These are phyloP conservation scores for Tenodera sinensis DNA, from an alignment of 2,888 invertebrate species.

Conservation along the genomic window DNA sequence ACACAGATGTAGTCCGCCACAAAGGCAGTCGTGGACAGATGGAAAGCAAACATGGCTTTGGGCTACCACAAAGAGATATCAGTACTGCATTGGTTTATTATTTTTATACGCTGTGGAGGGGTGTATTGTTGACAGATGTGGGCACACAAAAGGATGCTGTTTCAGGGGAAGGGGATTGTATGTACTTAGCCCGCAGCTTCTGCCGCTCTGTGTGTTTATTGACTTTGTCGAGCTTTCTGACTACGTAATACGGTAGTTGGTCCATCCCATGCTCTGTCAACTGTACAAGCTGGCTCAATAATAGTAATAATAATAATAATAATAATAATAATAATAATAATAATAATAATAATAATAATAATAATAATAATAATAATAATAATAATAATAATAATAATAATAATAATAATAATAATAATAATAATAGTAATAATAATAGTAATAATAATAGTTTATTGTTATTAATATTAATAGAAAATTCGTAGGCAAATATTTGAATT, in stretches of 20 bases:
- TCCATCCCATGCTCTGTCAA: not conserved
- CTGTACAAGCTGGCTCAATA: not conserved
- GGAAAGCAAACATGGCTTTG: not conserved
- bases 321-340: too few species aligned
- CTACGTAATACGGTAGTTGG: not conserved
- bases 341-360: too few species aligned
- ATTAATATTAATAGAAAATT: too few species aligned
- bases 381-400: too few species aligned
- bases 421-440: too few species aligned
- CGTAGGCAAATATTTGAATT: too few species aligned
- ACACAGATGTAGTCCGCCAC: not conserved
- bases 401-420: too few species aligned
- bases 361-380: too few species aligned
- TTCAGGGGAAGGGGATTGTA: not conserved
- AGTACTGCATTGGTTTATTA: slow-evolving; percentile 3
- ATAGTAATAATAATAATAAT: not conserved
- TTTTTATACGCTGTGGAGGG: not conserved
- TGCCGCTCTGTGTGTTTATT: not conserved
- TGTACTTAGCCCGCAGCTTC: not conserved
- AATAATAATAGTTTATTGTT: too few species aligned
- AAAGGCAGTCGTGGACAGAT: not conserved
- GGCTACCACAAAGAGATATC: slow-evolving; percentile 11
- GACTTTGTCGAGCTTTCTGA: not conserved
- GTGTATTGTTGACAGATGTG: slow-evolving; percentile 10
- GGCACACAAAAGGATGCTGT: slow-evolving; percentile 1